These are phyloP conservation scores for Eustalomyia histrio DNA, from an alignment of 2,888 invertebrate species.

Conservation along the genomic window DNA sequence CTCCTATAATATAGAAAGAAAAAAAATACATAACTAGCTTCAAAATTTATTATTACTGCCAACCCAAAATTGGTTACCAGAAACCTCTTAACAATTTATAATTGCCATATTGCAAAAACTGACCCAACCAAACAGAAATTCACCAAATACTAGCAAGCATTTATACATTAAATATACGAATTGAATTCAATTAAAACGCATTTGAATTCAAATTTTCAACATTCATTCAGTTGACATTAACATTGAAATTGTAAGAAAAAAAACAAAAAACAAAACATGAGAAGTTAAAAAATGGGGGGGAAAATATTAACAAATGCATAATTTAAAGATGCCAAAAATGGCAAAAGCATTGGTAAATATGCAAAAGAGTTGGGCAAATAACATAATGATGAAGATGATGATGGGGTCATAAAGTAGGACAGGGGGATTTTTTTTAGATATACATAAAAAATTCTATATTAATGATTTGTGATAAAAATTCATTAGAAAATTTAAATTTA, in stretches of 20 bases:
- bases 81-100: constrained; percentile 55
- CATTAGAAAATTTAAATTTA: no score
- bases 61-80: constrained; percentile 59
- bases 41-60: constrained; percentile 22
- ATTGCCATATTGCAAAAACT: constrained; percentile 59
- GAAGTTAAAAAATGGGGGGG: constrained; percentile 19
- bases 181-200: constrained; percentile 65
- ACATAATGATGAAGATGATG: neutral
- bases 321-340: constrained; percentile 60
- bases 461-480: no score
- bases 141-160: constrained; percentile 26
- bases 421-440: neutral
- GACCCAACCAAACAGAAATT: constrained; percentile 28
- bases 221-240: constrained; percentile 54
- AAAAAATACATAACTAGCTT: constrained; percentile 16
- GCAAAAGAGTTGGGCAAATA: constrained; percentile 49
- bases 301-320: constrained; percentile 52
- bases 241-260: constrained; percentile 52
- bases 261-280: constrained; percentile 28
- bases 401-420: neutral
- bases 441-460: no score
- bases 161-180: constrained; percentile 56
- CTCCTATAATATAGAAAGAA: constrained; percentile 6
- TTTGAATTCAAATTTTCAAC: constrained; percentile 55
- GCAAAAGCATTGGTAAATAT: constrained; percentile 56